Evolutionary conservation across 2,797 vertebrate genomes (phyloP).

Genomic region (Vipera ursinii): DNA sequence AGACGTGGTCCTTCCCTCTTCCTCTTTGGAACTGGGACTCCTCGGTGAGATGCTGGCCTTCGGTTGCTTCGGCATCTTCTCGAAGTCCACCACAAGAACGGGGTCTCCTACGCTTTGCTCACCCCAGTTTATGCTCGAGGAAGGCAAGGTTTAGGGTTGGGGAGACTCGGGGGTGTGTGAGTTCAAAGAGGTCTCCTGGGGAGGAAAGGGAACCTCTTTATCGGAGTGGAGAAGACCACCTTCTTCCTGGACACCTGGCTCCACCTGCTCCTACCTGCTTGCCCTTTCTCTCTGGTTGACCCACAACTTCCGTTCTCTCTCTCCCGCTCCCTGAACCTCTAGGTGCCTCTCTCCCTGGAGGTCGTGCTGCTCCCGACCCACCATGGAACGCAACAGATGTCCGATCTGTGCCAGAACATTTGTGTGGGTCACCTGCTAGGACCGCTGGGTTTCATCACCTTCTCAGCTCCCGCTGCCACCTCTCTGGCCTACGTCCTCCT

Average conservation of each 20-base stretch:
- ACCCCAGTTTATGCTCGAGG: neutral
- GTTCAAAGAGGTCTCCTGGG: neutral
- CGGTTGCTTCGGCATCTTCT: neutral
- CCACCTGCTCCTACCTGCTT: neutral
- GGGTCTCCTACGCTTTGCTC: neutral
- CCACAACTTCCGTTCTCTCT: slow-evolving; percentile 7
- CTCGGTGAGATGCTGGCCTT: neutral
- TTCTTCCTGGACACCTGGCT: too few relatives aligned
- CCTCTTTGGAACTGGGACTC: neutral
- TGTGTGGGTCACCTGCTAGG: neutral
- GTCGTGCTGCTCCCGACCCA: neutral
- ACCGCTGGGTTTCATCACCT: neutral
- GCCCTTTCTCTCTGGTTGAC: neutral
- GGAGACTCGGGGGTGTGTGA: too few relatives aligned
- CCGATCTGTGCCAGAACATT: neutral
- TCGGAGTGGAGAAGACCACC: neutral
- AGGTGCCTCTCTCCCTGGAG: slow-evolving; percentile 12
- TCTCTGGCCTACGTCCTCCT: neutral
- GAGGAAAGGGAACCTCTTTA: neutral
- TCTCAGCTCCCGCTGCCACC: neutral
- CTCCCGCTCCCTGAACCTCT: neutral
- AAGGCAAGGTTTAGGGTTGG: neutral
- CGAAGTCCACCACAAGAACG: neutral
- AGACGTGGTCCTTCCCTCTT: neutral
- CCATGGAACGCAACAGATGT: slow-evolving; percentile 29